These are phyloP conservation scores for Matsumyia berberina DNA, from an alignment of 2,888 invertebrate species.

Conservation along the genomic window DNA sequence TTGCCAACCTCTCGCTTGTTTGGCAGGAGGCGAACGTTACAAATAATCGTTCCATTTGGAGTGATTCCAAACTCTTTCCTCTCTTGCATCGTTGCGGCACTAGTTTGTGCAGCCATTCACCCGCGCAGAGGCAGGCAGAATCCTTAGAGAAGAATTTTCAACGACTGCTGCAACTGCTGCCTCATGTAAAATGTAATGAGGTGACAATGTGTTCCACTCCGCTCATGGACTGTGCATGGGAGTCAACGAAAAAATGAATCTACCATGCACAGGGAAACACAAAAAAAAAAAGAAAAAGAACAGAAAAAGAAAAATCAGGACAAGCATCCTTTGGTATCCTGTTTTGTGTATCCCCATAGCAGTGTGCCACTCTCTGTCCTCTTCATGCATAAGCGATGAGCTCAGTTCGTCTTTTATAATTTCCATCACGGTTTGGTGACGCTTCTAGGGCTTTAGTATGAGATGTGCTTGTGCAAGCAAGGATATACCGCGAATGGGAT, in stretches of 20 bases:
- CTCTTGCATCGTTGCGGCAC: conserved; percentile 27
- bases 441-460: conserved; percentile 36
- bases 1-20: conserved; percentile 43
- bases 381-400: conserved; percentile 44
- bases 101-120: neutral
- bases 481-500: neutral
- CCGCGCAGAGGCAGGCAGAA: neutral
- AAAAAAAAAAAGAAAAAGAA: conserved; percentile 16
- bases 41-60: conserved; percentile 69
- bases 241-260: conserved; percentile 34
- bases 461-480: conserved; percentile 2
- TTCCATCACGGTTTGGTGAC: conserved; percentile 49
- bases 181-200: conserved; percentile 71
- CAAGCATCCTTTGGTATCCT: conserved; percentile 42
- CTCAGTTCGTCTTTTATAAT: conserved; percentile 44
- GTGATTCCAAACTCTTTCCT: conserved; percentile 55
- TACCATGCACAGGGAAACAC: conserved; percentile 4
- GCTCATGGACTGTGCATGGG: conserved; percentile 35
- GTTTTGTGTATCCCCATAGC: conserved; percentile 15
- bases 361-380: conserved; percentile 7
- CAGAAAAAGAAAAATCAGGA: conserved; percentile 21
- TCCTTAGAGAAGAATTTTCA: conserved; percentile 42
- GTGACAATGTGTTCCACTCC: conserved; percentile 59
- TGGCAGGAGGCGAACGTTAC: conserved; percentile 32
- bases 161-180: conserved; percentile 47